Evolutionary conservation across 2,888 invertebrate genomes (phyloP).

Genomic region (Monopis laevigella): DNA sequence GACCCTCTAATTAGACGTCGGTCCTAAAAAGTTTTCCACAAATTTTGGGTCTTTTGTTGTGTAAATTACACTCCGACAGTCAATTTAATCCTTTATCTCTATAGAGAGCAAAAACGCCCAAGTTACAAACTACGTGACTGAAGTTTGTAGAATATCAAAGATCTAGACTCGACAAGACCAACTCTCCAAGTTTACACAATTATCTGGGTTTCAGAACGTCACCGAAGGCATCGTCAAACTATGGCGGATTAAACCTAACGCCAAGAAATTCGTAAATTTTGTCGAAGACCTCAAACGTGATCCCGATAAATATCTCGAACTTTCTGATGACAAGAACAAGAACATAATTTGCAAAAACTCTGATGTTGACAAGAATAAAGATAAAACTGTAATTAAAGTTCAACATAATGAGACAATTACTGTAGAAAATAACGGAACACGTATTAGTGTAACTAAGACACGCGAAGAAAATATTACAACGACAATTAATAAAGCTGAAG

Average conservation of each 20-base stretch:
- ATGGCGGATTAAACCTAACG: constrained; percentile 45
- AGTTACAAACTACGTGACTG: constrained; percentile 5
- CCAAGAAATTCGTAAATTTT: constrained; percentile 42
- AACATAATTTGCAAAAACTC: not conserved
- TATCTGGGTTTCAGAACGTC: constrained; percentile 38
- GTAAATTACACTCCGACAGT: no score
- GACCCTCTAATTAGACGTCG: no score
- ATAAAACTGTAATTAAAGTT: constrained; percentile 2
- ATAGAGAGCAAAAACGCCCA: not conserved
- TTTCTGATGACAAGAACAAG: constrained; percentile 15
- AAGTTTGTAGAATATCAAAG: not conserved
- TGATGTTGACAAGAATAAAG: not conserved
- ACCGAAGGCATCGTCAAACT: constrained; percentile 49
- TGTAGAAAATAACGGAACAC: constrained; percentile 23
- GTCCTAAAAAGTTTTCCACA: no score
- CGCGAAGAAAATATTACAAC: constrained; percentile 24
- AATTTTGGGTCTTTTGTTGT: no score
- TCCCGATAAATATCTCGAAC: constrained; percentile 36
- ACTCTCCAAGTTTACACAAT: constrained; percentile 22
- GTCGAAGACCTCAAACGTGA: constrained; percentile 39
- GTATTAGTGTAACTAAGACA: constrained; percentile 32
- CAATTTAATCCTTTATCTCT: constrained; percentile 1
- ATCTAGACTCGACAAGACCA: not conserved
- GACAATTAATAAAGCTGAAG: constrained; percentile 39
- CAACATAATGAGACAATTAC: constrained; percentile 1